Evolutionary conservation across 1,140 invertebrate species (phyloP).

Genomic region (Xylocopa sonorina): DNA sequence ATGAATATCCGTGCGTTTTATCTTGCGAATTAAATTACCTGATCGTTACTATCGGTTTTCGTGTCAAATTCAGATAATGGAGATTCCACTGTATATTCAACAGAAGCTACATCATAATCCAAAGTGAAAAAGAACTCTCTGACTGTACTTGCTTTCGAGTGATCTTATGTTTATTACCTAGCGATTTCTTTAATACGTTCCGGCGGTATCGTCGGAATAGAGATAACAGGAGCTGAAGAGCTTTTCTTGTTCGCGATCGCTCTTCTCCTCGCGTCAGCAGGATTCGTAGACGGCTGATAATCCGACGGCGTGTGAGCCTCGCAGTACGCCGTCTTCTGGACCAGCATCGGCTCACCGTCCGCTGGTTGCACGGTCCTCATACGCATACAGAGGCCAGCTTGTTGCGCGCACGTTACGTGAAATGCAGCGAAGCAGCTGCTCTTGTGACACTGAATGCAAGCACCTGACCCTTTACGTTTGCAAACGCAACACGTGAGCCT

Average conservation of each 20-base stretch:
- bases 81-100: too few species aligned
- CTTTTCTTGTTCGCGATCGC: slow-evolving; percentile 91
- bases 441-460: slow-evolving; percentile 99
- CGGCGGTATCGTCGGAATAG: slow-evolving; percentile 96
- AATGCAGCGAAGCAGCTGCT: slow-evolving; percentile 98
- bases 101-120: too few species aligned
- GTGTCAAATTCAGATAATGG: too few species aligned
- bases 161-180: slow-evolving; percentile 61
- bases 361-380: slow-evolving; percentile 94
- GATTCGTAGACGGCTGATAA: slow-evolving; percentile 81
- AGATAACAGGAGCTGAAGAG: slow-evolving; percentile 93
- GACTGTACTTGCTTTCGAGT: not conserved
- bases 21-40: too few species aligned
- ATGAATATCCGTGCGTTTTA: too few species aligned
- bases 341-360: slow-evolving; percentile 88
- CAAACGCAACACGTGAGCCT: slow-evolving; percentile 98
- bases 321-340: slow-evolving; percentile 98
- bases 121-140: too few species aligned
- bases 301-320: slow-evolving; percentile 95
- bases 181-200: slow-evolving; percentile 94
- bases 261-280: slow-evolving; percentile 82
- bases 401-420: slow-evolving; percentile 99
- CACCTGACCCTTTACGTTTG: slow-evolving; percentile 95
- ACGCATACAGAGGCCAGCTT: slow-evolving; percentile 97
- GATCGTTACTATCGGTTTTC: too few species aligned